Evolutionary conservation across 2,113 vertebrate genomes (phyloP).

Genomic region (Rostratula benghalensis): DNA sequence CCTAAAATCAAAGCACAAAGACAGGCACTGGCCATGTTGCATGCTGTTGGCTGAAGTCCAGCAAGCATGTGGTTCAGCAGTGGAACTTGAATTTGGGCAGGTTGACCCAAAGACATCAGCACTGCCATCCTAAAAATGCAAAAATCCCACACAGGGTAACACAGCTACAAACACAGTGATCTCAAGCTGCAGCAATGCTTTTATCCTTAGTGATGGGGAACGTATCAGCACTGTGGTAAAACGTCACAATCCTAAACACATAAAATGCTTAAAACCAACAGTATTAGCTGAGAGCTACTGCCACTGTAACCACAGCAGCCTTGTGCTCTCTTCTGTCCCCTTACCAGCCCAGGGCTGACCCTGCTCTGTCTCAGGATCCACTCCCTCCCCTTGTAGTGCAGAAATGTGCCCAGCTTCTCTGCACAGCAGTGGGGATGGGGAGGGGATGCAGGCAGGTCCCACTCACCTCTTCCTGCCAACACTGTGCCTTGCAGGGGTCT

Average conservation of each 20-base stretch:
- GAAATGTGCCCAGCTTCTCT: background rate
- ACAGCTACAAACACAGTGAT: background rate
- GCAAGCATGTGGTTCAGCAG: background rate
- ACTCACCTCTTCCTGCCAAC: background rate
- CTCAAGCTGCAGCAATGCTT: background rate
- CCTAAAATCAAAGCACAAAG: conserved; percentile 35
- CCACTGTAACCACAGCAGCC: background rate
- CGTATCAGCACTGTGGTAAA: background rate
- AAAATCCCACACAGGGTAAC: background rate
- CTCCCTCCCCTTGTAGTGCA: background rate
- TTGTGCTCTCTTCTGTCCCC: background rate
- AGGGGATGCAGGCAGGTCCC: background rate
- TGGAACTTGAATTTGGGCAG: background rate
- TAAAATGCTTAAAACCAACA: background rate
- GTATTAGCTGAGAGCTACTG: background rate
- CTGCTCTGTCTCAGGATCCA: background rate
- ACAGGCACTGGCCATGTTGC: background rate
- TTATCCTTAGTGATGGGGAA: background rate
- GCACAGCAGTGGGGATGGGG: background rate
- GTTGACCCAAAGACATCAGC: background rate
- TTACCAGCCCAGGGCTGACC: background rate
- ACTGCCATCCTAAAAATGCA: background rate
- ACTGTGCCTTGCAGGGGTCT: background rate
- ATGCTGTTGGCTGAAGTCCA: background rate
- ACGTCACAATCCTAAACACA: background rate